Percentiles rank a stretch among this genome's conserved stretches.
Evolutionary conservation across 1,140 invertebrate species (phyloP).

Genomic region (Drosophila carrolli): DNA sequence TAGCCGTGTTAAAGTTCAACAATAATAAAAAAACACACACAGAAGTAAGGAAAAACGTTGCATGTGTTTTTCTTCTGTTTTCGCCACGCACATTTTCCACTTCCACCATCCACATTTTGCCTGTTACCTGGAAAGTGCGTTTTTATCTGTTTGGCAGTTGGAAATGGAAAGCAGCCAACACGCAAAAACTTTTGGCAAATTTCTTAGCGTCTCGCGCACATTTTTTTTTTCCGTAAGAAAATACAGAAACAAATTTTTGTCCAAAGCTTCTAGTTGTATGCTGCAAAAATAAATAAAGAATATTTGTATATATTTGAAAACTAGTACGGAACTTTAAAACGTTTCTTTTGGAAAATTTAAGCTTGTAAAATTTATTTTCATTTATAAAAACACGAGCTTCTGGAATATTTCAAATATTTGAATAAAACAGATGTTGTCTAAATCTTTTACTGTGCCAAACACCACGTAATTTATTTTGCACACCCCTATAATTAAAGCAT

Average conservation of each 20-base stretch:
- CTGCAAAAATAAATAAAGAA: too few relatives aligned
- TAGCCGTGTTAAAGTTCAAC: conserved; percentile 77
- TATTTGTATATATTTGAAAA: not conserved
- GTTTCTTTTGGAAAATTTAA: not conserved
- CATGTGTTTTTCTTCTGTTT: conserved; percentile 41
- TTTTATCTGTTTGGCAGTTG: conserved; percentile 74
- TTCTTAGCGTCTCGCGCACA: conserved; percentile 20
- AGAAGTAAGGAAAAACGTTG: conserved; percentile 31
- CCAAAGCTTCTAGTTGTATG: not conserved
- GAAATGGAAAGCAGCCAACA: conserved; percentile 26
- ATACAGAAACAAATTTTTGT: not conserved
- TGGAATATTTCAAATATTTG: too few relatives aligned
- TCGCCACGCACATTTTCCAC: conserved; percentile 1
- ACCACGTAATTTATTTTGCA: not conserved
- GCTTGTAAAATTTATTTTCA: too few relatives aligned
- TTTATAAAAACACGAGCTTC: too few relatives aligned
- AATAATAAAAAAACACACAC: conserved; percentile 67
- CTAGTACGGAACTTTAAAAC: not conserved
- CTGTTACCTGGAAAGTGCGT: conserved; percentile 61
- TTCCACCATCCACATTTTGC: conserved; percentile 1
- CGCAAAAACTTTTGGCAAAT: conserved; percentile 35
- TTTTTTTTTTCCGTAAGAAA: conserved; percentile 7
- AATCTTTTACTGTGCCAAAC: too few relatives aligned
- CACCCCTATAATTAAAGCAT: conserved; percentile 1
- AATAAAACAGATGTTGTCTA: too few relatives aligned